Conservation (phyloP, 2,113 vertebrate species). For the Theristicus caerulescens region DNA sequence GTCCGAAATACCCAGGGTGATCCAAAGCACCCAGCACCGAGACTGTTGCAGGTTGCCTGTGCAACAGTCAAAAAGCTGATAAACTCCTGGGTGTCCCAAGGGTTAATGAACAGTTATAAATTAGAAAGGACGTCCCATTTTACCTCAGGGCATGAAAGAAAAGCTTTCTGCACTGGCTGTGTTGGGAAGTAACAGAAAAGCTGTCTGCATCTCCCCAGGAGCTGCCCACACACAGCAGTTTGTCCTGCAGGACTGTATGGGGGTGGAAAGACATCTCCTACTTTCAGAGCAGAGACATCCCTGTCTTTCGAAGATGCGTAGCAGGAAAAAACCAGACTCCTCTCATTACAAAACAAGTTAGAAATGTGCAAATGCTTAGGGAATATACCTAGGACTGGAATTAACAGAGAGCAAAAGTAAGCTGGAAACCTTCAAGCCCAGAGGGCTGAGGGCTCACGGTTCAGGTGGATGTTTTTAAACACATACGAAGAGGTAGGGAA, state of each 20-base stretch:
- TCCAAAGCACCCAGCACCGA: background rate
- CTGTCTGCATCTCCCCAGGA: background rate
- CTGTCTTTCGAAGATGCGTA: background rate
- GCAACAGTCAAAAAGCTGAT: background rate
- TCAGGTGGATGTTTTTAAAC: background rate
- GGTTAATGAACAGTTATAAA: background rate
- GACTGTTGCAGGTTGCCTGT: background rate
- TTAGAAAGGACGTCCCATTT: background rate
- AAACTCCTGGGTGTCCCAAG: background rate
- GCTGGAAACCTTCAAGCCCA: background rate
- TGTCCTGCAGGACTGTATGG: background rate
- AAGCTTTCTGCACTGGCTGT: background rate
- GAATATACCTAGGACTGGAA: background rate
- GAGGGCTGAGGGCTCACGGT: background rate
- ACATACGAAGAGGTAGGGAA: background rate
- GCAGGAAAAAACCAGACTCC: background rate
- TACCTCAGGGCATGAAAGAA: background rate
- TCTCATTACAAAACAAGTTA: background rate
- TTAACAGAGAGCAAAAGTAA: background rate
- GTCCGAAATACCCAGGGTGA: background rate
- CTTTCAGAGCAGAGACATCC: background rate
- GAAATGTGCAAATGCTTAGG: background rate
- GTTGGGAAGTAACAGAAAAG: background rate
- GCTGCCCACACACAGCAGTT: background rate
- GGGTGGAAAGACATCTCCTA: background rate